A percentile compares a stretch with the other conserved stretches of the same genome.
Evolutionary conservation across 2,113 vertebrate species (phyloP).

Genomic region (Cyanoliseus patagonus): DNA sequence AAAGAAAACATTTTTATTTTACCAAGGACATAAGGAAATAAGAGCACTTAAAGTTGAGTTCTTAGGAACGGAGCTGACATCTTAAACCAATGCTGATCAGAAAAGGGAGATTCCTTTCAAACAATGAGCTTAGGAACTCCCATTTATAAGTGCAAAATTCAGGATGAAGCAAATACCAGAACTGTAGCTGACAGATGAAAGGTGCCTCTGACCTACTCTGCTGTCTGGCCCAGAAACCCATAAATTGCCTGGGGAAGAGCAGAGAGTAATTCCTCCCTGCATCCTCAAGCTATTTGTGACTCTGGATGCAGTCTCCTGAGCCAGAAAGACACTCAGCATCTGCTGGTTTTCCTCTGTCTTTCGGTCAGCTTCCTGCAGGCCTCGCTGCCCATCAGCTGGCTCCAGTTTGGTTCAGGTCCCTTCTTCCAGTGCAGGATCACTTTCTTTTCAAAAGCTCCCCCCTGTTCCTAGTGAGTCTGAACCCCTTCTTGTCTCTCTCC

Average conservation of each 20-base stretch:
- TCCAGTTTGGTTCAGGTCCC: not conserved
- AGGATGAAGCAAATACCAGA: not conserved
- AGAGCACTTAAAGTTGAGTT: not conserved
- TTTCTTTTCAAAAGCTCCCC: not conserved
- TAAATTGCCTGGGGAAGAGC: not conserved
- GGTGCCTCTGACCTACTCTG: not conserved
- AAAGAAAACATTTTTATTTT: not conserved
- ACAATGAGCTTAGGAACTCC: not conserved
- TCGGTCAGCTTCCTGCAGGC: not conserved
- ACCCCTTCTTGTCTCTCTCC: not conserved
- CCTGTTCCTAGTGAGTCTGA: not conserved
- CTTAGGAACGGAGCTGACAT: not conserved
- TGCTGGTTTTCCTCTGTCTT: not conserved
- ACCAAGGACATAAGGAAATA: not conserved
- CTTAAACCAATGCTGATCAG: not conserved
- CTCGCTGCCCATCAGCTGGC: not conserved
- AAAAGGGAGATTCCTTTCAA: not conserved
- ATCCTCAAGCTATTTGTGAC: not conserved
- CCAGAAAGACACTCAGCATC: not conserved
- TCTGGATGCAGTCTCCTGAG: not conserved
- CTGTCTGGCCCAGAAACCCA: not conserved
- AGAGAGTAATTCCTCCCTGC: not conserved
- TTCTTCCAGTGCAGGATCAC: not conserved
- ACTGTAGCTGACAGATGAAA: not conserved
- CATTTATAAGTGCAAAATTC: not conserved